A percentile compares a stretch with the other conserved stretches of the same genome.
phyloP scores from a whole-genome alignment of 35 echinoderm and acorn worm genomes.

The Diadema setosum region DNA sequence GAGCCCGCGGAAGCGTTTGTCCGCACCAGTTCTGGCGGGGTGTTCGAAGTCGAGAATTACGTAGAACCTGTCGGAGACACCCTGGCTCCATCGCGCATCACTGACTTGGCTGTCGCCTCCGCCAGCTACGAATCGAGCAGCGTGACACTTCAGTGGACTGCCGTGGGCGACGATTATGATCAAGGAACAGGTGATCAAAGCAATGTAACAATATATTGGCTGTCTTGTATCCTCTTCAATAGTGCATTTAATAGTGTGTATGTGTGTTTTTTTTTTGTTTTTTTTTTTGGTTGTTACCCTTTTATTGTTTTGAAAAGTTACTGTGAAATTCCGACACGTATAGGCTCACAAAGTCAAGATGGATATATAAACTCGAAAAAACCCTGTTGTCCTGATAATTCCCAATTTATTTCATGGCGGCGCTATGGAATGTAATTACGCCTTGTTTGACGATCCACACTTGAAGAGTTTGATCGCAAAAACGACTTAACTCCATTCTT shows the following conservation, averaged over 20 bases:
- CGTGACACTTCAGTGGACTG: constrained; percentile 49
- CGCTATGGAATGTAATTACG: too few species aligned
- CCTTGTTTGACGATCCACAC: too few species aligned
- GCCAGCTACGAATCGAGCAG: constrained; percentile 2
- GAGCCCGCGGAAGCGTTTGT: constrained; percentile 20
- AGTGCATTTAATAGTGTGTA: background rate
- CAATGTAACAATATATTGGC: background rate
- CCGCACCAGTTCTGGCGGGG: constrained; percentile 13
- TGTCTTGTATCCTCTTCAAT: background rate
- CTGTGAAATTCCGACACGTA: background rate
- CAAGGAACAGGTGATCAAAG: constrained; percentile 24
- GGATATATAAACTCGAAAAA: too few species aligned
- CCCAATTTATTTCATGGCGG: too few species aligned
- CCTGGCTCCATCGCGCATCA: constrained; percentile 31
- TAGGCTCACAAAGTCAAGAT: background rate
- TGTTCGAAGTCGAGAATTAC: constrained; percentile 2
- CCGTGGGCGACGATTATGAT: constrained; percentile 45
- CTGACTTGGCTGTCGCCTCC: constrained; percentile 5
- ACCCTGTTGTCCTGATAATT: too few species aligned
- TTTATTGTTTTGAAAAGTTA: background rate
- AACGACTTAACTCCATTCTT: too few species aligned
- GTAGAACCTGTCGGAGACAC: background rate
- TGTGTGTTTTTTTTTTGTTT: background rate
- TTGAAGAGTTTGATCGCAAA: too few species aligned
- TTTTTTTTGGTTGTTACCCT: background rate